Base-by-base conservation (phyloP, 2,113 vertebrate genomes). In the Solea senegalensis region DNA sequence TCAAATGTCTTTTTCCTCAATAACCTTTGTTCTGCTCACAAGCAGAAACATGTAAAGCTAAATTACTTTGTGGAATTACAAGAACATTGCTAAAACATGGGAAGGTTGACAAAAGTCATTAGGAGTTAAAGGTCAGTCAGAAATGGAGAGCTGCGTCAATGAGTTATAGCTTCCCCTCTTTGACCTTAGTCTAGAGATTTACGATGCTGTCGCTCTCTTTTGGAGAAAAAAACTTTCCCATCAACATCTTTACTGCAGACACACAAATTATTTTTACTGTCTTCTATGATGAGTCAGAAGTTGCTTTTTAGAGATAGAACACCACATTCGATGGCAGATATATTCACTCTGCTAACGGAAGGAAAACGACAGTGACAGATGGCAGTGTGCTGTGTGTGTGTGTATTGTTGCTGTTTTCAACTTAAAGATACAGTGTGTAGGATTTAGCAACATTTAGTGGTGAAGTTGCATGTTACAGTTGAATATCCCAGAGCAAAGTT, bases 351-450 rank as follows among this genome's bases (percentile, higher is more conserved):
- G 1, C 63, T 65, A 60, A 74, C 76, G n/a, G n/a, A n/a, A n/a
- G n/a, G n/a, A n/a, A n/a, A n/a, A n/a, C n/a, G n/a, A n/a, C n/a
- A n/a, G n/a, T n/a, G n/a, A n/a, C n/a, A n/a, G n/a, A n/a, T n/a
- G n/a, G n/a, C n/a, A n/a, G n/a, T n/a, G n/a, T n/a, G n/a, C n/a
- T n/a, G n/a, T n/a, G n/a, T n/a, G n/a, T n/a, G n/a, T n/a, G n/a
- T n/a, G n/a, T n/a, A n/a, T n/a, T n/a, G n/a, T n/a, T 74, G 73
- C 57, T 50, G 6, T 40, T 65, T 34, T 7, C 65, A 64, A 79
- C 61, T 67, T 65, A 9, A 21, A 55, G 4, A 9, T 4, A 39
- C 49, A 27, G 49, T 60, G 40, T 48, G 26, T 61, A 45, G 39
- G 3, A 12, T 39, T 51, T 34, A 34, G 34, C 34, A 34, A 34